Percentiles rank a stretch among this genome's conserved stretches.
These are phyloP conservation scores for Rhodophaea formosa DNA, from an alignment of 2,888 invertebrate species.

Conservation along the genomic window DNA sequence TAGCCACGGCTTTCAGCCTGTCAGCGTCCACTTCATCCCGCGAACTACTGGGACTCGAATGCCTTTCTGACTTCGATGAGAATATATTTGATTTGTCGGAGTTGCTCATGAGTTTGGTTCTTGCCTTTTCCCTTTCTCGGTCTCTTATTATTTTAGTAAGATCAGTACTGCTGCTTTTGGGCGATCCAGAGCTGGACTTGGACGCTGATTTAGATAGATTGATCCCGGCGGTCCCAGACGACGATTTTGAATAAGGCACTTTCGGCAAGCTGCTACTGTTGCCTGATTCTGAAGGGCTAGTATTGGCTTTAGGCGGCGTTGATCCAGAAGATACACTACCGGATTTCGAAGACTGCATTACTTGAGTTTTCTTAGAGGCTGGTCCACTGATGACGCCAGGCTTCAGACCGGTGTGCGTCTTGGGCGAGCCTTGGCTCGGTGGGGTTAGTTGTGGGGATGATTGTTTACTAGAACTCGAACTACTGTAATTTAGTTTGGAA, in stretches of 20 bases:
- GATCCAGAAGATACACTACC: constrained; percentile 55
- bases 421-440: constrained; percentile 85
- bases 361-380: constrained; percentile 90
- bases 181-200: constrained; percentile 81
- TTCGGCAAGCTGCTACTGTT: constrained; percentile 53
- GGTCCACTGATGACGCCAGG: constrained; percentile 93
- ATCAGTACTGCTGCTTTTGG: constrained; percentile 82
- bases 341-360: constrained; percentile 77
- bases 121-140: constrained; percentile 82
- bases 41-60: constrained; percentile 84
- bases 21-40: constrained; percentile 84
- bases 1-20: constrained; percentile 81
- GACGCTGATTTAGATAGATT: constrained; percentile 72
- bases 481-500: constrained; percentile 68
- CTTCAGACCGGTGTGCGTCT: constrained; percentile 91
- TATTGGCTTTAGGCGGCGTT: constrained; percentile 70
- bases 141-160: constrained; percentile 79
- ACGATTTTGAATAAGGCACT: constrained; percentile 76
- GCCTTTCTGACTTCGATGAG: constrained; percentile 82
- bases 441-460: constrained; percentile 72
- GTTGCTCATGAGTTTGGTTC: constrained; percentile 80
- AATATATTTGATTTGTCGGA: constrained; percentile 83
- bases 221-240: constrained; percentile 64
- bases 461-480: constrained; percentile 71
- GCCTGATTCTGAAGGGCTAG: constrained; percentile 63